phyloP scores from a whole-genome alignment of 2,797 vertebrate species.

The Rhinogobio ventralis region DNA sequence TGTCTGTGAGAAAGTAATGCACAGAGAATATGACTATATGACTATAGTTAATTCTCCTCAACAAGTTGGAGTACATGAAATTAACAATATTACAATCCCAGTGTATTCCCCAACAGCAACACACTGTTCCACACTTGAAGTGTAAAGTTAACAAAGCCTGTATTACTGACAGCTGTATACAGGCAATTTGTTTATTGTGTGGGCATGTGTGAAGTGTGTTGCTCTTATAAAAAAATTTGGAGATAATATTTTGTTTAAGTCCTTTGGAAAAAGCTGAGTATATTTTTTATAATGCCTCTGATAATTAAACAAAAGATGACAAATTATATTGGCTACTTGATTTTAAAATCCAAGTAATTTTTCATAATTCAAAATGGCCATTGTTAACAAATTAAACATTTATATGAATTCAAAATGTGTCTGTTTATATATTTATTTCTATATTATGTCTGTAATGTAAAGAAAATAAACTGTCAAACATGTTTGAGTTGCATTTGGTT shows the following conservation, averaged over 20 bases:
- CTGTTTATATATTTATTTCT: constrained; percentile 6
- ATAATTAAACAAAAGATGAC: constrained; percentile 70
- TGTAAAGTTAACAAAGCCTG: constrained; percentile 65
- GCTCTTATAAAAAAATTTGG: constrained; percentile 68
- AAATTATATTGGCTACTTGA: constrained; percentile 70
- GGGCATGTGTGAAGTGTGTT: constrained; percentile 67
- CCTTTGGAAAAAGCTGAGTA: constrained; percentile 81
- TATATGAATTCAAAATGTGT: neutral
- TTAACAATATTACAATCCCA: constrained; percentile 87
- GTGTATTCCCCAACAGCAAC: constrained; percentile 85
- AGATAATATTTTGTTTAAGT: constrained; percentile 74
- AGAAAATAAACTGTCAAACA: neutral
- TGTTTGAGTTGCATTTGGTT: neutral
- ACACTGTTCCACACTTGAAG: constrained; percentile 77
- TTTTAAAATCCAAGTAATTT: too few species aligned
- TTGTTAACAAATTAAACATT: neutral
- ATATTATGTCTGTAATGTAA: neutral
- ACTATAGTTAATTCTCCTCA: constrained; percentile 84
- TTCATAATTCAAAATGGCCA: neutral
- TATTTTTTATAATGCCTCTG: constrained; percentile 77
- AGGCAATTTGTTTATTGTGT: constrained; percentile 33
- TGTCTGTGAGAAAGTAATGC: constrained; percentile 94
- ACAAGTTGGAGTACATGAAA: constrained; percentile 84
- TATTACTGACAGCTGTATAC: constrained; percentile 58
- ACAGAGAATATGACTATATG: constrained; percentile 90